Conservation (phyloP, 2,888 invertebrate genomes). For the Macrosoma leucophasiata region DNA sequence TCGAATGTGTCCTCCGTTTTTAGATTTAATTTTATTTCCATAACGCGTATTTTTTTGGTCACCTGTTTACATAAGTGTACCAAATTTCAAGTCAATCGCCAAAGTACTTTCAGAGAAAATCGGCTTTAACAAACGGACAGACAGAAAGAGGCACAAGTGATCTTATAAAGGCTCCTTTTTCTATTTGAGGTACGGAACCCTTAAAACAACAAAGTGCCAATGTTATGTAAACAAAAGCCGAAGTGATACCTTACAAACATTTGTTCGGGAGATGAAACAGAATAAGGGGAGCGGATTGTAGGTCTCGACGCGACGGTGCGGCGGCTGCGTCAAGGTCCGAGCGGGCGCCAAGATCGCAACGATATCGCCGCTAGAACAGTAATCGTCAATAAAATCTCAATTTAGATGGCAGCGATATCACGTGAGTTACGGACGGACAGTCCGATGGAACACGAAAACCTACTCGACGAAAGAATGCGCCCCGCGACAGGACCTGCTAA, state of each 20-base stretch:
- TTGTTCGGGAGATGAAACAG: conserved; percentile 20
- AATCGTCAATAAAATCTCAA: conserved; percentile 76
- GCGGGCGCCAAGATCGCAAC: conserved; percentile 74
- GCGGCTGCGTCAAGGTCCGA: conserved; percentile 41
- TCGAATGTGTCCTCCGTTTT: conserved; percentile 4
- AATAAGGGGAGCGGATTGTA: conserved; percentile 22
- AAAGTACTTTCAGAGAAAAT: too few relatives aligned
- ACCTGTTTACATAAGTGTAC: too few relatives aligned
- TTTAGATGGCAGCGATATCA: conserved; percentile 73
- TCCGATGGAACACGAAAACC: conserved; percentile 69
- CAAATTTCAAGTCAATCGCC: too few relatives aligned
- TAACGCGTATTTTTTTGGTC: too few relatives aligned
- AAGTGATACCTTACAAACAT: conserved; percentile 8
- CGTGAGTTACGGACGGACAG: conserved; percentile 71
- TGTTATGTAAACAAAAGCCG: too few relatives aligned
- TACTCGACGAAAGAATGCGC: conserved; percentile 71
- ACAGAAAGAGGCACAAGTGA: too few relatives aligned
- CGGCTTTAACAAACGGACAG: too few relatives aligned
- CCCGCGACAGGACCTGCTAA: conserved; percentile 66
- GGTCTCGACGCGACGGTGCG: conserved; percentile 25
- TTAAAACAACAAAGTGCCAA: background rate
- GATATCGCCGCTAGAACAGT: conserved; percentile 72
- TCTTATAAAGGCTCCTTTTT: too few relatives aligned
- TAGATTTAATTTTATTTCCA: too few relatives aligned
- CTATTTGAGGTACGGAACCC: too few relatives aligned